Evolutionary conservation across 2,888 invertebrate genomes (phyloP), one percentile per base, ranked within the genome.

Genomic region (Pharmacophagus antenor): DNA sequence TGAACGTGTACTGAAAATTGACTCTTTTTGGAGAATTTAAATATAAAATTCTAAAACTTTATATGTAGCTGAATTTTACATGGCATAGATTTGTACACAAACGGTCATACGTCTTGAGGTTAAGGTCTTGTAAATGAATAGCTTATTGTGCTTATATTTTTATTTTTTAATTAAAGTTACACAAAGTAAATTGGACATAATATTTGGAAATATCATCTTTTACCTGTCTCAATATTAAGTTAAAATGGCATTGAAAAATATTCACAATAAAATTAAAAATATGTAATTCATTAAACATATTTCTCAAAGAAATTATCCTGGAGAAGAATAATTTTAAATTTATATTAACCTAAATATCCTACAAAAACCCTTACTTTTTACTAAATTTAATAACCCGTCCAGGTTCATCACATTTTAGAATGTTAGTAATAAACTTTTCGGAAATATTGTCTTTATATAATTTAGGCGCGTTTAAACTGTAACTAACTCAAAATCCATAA

Each of bases 101-200:
- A 37, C 25, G 21, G 31, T 37, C 47, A 31, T 37, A 31, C 18
- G 10, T 31, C 10, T 31, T 31, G 15, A 56, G 20, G 41, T 49
- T 55, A 12, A 17, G n/a, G 41, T 7, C 17, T 42, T 41, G n/a
- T 41, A 17, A 41, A 37, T 48, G 17, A 55, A 37, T 3, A n/a
- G 41, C 21, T 25, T 23, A 50, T 48, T 56, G 56, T 56, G 49
- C 56, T 56, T 56, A 56, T 27, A 27, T 7, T 27, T 27, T 27
- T 7, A 27, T 27, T 7, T 27, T 27, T 27, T 27, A 27, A 10
- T 27, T 7, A 27, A 27, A 27, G 10, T 27, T 27, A 27, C 6
- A 27, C 27, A 27, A 27, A 10, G 6, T 27, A 27, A 7, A 27
- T 10, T 7, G 27, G 27, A 27, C 27, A 27, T 5, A 10, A 5